A percentile compares a stretch with the other conserved stretches of the same genome.
Conservation (phyloP, 1,140 invertebrate species). For the Diachasmimorpha longicaudata region DNA sequence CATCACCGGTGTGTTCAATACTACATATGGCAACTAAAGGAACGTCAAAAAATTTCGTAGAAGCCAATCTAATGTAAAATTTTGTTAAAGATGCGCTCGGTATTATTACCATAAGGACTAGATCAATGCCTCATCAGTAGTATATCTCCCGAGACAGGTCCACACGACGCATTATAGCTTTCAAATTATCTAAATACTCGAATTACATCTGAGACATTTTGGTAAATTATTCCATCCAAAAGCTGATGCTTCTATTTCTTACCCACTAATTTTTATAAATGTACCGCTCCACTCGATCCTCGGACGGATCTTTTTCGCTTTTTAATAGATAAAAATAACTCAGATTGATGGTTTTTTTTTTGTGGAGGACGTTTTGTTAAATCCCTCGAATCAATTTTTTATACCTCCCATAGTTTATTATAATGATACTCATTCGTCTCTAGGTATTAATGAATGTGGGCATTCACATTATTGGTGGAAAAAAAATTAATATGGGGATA, state of each 20-base stretch:
- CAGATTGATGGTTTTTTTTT: background rate
- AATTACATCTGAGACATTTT: slow-evolving; percentile 22
- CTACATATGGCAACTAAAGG: slow-evolving; percentile 28
- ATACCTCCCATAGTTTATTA: slow-evolving; percentile 6
- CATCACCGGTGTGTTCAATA: slow-evolving; percentile 2
- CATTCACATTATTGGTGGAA: background rate
- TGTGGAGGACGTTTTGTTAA: background rate
- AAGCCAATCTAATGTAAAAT: background rate
- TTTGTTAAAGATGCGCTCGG: background rate
- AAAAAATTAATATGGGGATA: background rate
- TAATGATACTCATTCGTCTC: slow-evolving; percentile 6
- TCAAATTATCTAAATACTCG: slow-evolving; percentile 38
- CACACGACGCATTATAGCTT: slow-evolving; percentile 4
- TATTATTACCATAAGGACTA: slow-evolving; percentile 7
- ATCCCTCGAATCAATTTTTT: background rate
- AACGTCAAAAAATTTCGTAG: background rate
- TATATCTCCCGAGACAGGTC: background rate
- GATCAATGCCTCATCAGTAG: slow-evolving; percentile 7
- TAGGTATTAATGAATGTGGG: background rate
- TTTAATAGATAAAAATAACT: background rate
- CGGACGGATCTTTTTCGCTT: background rate
- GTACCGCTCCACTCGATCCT: slow-evolving; percentile 25
- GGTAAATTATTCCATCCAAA: slow-evolving; percentile 31
- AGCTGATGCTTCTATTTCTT: slow-evolving; percentile 4
- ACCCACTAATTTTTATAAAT: slow-evolving; percentile 50